phyloP scores from a whole-genome alignment of 2,113 vertebrate genomes.

The Pseudonaja textilis region DNA sequence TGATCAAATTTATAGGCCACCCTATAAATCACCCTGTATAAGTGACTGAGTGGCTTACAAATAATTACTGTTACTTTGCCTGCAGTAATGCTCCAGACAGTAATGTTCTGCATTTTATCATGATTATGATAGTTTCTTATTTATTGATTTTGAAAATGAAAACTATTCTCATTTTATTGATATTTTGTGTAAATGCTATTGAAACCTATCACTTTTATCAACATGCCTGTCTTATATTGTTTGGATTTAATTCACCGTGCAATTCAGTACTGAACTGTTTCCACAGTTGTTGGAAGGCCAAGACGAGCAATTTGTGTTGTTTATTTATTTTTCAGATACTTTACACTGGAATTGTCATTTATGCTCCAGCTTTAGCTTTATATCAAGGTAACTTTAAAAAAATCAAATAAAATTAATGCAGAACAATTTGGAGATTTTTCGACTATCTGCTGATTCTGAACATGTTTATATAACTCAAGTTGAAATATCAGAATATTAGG shows the following conservation, averaged over 20 bases:
- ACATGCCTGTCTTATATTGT: neutral
- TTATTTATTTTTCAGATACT: slow-evolving; percentile 72
- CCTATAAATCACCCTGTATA: neutral
- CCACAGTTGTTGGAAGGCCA: neutral
- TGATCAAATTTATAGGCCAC: neutral
- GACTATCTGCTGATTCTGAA: neutral
- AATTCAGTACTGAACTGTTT: neutral
- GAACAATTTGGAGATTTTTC: neutral
- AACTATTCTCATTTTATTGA: neutral
- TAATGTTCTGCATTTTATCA: neutral
- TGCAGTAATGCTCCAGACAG: neutral
- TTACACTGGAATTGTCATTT: slow-evolving; percentile 96
- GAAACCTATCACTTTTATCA: neutral
- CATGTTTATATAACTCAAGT: neutral
- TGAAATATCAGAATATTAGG: neutral
- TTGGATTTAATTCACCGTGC: neutral
- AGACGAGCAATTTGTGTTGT: neutral
- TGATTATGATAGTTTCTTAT: neutral
- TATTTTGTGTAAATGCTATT: neutral
- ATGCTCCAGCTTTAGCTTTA: slow-evolving; percentile 91
- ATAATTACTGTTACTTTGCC: neutral
- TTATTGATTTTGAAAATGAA: neutral
- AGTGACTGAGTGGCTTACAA: neutral
- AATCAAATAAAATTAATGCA: neutral
- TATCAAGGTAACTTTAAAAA: slow-evolving; percentile 82